A percentile compares a stretch with the other conserved stretches of the same genome.
phyloP scores from a whole-genome alignment of 2,113 vertebrate genomes.

The Zosterops pallidus region DNA sequence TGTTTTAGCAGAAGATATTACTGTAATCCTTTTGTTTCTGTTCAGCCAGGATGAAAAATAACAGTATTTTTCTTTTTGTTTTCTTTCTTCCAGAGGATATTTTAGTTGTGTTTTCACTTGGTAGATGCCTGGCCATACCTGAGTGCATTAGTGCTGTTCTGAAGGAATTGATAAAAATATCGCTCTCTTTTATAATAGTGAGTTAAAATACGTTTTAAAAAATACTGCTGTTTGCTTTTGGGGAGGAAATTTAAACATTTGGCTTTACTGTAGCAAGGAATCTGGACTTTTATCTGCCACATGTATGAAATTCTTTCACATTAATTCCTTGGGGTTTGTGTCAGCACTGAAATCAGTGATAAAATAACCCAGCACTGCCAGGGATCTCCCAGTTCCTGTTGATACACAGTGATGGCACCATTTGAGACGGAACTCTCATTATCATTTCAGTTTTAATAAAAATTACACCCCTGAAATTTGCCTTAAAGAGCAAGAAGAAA shows the following conservation, averaged over 20 bases:
- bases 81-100: neutral
- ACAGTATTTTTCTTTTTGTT: neutral
- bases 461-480: neutral
- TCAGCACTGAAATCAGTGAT: neutral
- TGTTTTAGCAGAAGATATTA: neutral
- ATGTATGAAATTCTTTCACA: rapidly evolving
- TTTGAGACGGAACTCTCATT: neutral
- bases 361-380: neutral
- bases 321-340: neutral
- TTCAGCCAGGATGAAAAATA: neutral
- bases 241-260: neutral
- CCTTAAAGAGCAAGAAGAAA: neutral
- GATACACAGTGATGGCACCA: too few relatives aligned
- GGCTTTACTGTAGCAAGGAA: neutral
- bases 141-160: neutral
- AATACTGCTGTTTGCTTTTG: neutral
- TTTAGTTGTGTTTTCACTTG: neutral
- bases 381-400: neutral
- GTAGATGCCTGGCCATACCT: neutral
- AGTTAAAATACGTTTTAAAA: neutral
- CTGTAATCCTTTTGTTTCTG: neutral
- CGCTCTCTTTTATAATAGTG: neutral
- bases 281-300: neutral
- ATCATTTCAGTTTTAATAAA: neutral
- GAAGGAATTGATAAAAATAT: neutral